Base-by-base conservation (phyloP, 2,797 vertebrate genomes). In the Etheostoma nigrum region DNA sequence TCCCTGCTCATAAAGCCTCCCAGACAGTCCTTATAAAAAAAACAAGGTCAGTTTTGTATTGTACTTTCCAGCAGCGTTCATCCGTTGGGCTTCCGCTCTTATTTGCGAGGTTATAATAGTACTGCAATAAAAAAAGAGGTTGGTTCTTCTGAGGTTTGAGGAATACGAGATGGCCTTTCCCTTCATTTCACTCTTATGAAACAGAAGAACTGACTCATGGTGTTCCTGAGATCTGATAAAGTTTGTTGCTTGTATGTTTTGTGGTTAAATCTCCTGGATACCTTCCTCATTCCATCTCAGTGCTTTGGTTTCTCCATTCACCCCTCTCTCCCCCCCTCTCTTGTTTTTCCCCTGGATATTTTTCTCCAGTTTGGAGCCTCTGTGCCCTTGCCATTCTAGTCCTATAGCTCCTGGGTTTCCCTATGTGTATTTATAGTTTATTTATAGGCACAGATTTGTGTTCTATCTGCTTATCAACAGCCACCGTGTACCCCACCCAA, bases 381-480 rank as follows among this genome's bases (percentile, higher is more conserved):
- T 49, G 62, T 4, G 19, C 21, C 74, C 60, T 61, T 55, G 45
- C 72, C 67, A 52, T 68, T 45, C 53, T 9, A 19, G 58, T 62
- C 67, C 59, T 82, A 44, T 74, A 72, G 67, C 84, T 89, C 72
- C 77, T 72, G 72, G 86, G 79, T 91, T 90, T 87, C 86, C 81
- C 77, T 84, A n/a, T 78, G 72, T 91, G 83, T 90, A 88, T 93
- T 93, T 92, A 90, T 90, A 89, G 80, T 51, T 74, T 89, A 93
- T 92, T 92, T 90, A 89, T 86, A 91, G 83, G 79, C 52, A 1
- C 70, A 49, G 72, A 74, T 76, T 86, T 87, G 82, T 83, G 88
- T 89, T 90, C 86, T 86, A 86, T 93, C 88, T 91, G 88, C 88
- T 94, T 93, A 94, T 94, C 93, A 92, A 88, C 89, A 85, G 89